These are phyloP conservation scores for Zaprionus kolodkinae DNA, from an alignment of 1,140 invertebrate species.

Conservation along the genomic window DNA sequence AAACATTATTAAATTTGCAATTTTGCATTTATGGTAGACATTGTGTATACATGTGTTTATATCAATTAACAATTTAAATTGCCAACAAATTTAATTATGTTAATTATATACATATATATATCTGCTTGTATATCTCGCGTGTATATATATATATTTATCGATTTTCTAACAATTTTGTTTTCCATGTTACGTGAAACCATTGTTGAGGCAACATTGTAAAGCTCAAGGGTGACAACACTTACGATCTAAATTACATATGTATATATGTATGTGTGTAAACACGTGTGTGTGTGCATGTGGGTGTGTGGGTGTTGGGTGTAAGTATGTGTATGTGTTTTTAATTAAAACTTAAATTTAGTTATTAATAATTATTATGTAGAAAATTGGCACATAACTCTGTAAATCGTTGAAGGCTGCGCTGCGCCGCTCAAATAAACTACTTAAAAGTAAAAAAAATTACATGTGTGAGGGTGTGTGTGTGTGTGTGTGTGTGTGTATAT, in stretches of 20 bases:
- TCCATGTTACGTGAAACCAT: constrained; percentile 77
- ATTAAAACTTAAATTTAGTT: constrained; percentile 45
- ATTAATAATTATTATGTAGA: constrained; percentile 62
- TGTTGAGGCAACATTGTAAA: constrained; percentile 82
- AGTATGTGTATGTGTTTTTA: constrained; percentile 15
- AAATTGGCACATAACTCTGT: constrained; percentile 74
- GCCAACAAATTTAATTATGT: constrained; percentile 57
- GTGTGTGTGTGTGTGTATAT: constrained; percentile 13
- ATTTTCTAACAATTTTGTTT: constrained; percentile 58
- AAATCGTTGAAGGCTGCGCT: constrained; percentile 72
- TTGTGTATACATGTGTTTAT: constrained; percentile 19
- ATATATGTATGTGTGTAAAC: constrained; percentile 6
- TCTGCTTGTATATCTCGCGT: constrained; percentile 8
- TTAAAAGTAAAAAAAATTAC: constrained; percentile 56
- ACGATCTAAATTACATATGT: constrained; percentile 51
- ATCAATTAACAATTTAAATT: constrained; percentile 61
- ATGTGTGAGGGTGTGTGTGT: constrained; percentile 8
- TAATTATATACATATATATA: constrained; percentile 20
- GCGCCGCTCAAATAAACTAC: constrained; percentile 68
- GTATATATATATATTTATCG: neutral
- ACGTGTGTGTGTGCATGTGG: constrained; percentile 7
- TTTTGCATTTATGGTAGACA: neutral
- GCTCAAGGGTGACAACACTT: constrained; percentile 82
- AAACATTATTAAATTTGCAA: constrained; percentile 11
- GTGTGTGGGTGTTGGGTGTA: constrained; percentile 6